Conservation (phyloP, 2,113 vertebrate species). For the Nibea coibor region DNA sequence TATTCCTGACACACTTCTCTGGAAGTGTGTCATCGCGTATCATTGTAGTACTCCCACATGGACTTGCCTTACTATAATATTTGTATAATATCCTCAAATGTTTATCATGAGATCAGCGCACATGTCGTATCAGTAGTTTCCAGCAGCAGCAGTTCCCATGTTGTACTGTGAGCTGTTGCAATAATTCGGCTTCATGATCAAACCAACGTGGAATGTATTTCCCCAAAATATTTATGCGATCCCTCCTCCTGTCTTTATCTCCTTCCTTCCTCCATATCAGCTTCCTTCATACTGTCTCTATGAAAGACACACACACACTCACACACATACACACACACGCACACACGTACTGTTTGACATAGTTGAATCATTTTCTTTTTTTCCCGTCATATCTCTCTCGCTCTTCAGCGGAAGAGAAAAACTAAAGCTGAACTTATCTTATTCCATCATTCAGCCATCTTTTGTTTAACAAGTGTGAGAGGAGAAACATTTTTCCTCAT, state of each 20-base stretch:
- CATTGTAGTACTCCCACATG: background rate
- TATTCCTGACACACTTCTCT: background rate
- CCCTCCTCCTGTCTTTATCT: conserved; percentile 69
- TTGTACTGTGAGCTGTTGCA: conserved; percentile 3
- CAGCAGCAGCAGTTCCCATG: background rate
- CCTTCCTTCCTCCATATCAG: conserved; percentile 76
- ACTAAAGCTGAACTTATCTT: background rate
- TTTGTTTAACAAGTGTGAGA: background rate
- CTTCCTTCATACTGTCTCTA: conserved; percentile 62
- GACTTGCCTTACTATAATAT: conserved; percentile 11
- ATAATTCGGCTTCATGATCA: conserved; percentile 37
- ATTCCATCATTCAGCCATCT: background rate
- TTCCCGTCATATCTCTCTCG: background rate
- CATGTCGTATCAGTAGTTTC: background rate
- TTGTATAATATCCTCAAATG: background rate
- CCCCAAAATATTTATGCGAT: conserved; percentile 63
- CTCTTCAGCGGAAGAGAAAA: background rate
- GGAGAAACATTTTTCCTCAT: too few species aligned
- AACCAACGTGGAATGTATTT: conserved; percentile 61
- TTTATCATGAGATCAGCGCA: conserved; percentile 2
- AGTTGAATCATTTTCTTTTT: background rate
- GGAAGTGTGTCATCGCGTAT: background rate
- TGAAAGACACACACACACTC: background rate
- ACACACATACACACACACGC: conserved; percentile 1
- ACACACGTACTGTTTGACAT: conserved; percentile 7